Conservation (phyloP, 2,113 vertebrate species). For the Etia nguti region DNA sequence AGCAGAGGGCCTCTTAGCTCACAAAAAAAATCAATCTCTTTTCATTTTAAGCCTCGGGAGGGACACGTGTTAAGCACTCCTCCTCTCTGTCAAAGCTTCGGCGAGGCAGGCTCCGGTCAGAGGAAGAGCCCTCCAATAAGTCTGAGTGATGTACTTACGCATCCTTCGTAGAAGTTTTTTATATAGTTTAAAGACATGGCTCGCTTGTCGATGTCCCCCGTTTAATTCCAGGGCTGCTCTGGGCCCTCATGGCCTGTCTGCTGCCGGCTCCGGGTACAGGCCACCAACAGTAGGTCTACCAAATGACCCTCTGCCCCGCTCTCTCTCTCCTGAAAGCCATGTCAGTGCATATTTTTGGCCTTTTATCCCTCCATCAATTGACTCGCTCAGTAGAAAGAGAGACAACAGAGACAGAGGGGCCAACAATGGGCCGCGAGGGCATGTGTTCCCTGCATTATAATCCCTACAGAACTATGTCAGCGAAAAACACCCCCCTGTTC, state of each 20-base stretch:
- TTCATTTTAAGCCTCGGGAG: neutral
- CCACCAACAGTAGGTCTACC: conserved; percentile 22
- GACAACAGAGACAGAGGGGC: conserved; percentile 59
- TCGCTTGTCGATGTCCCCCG: conserved; percentile 22
- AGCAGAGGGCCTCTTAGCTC: neutral
- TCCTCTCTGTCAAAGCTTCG: neutral
- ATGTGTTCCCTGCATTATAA: conserved; percentile 70
- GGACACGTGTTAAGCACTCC: neutral
- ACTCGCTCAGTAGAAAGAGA: conserved; percentile 65
- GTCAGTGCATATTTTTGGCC: conserved; percentile 74
- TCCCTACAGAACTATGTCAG: conserved; percentile 75
- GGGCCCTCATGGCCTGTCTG: conserved; percentile 58
- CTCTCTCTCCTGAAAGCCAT: conserved; percentile 65
- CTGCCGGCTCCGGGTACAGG: conserved; percentile 52
- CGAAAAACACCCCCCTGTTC: conserved; percentile 51
- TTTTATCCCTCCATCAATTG: conserved; percentile 75
- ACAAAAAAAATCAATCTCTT: neutral
- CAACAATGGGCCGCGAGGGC: conserved; percentile 68
- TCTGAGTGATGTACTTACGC: conserved; percentile 72
- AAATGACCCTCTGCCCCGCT: conserved; percentile 33
- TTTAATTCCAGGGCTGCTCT: conserved; percentile 30
- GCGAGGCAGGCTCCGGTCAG: neutral
- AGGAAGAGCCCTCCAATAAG: neutral
- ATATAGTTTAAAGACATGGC: conserved; percentile 85
- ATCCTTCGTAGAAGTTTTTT: conserved; percentile 87